These are phyloP conservation scores for Charina bottae DNA, from an alignment of 2,113 vertebrate species.

Conservation along the genomic window DNA sequence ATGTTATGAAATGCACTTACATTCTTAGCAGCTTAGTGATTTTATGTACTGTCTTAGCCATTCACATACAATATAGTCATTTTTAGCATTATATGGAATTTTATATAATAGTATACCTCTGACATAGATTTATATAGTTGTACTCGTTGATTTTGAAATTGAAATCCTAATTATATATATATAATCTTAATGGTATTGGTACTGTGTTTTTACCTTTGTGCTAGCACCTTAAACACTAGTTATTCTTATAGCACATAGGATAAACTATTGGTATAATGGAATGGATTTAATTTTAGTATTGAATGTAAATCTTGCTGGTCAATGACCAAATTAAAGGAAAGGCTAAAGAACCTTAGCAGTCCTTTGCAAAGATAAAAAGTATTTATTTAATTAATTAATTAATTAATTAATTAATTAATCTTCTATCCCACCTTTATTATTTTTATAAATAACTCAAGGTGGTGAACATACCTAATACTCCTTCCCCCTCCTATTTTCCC, in stretches of 20 bases:
- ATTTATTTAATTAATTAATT: too few relatives aligned
- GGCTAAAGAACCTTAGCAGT: neutral
- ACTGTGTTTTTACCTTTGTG: neutral
- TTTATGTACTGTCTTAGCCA: neutral
- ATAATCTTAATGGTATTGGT: neutral
- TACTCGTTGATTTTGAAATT: neutral
- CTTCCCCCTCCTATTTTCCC: too few relatives aligned
- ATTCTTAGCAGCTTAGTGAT: neutral
- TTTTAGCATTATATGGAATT: neutral
- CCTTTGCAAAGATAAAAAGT: neutral
- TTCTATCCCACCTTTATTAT: too few relatives aligned
- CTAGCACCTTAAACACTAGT: neutral
- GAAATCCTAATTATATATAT: neutral
- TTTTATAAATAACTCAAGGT: too few relatives aligned
- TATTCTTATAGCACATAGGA: neutral
- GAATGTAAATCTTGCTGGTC: neutral
- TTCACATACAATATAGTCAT: neutral
- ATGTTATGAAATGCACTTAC: neutral
- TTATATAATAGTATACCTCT: neutral
- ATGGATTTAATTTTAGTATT: neutral
- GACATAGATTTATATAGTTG: neutral
- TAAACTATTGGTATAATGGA: neutral
- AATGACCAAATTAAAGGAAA: neutral
- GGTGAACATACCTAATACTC: too few relatives aligned
- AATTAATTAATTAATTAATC: too few relatives aligned